Conservation (phyloP, 92 coral and sea anemone genomes). For the Desmophyllum pertusum region DNA sequence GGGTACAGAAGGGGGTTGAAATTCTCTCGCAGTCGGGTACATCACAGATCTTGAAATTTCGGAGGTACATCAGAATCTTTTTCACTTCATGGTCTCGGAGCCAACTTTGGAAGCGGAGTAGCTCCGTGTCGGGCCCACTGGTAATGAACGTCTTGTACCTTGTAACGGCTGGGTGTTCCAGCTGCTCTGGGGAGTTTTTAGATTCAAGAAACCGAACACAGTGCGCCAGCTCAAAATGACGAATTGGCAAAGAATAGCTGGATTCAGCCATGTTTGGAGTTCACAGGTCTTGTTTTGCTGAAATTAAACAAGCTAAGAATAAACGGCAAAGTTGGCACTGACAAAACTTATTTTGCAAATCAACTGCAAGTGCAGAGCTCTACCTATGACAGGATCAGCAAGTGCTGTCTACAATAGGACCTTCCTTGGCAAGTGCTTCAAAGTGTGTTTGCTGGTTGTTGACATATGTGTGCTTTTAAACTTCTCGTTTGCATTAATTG, state of each 20-base stretch:
- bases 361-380: neutral
- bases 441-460: neutral
- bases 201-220: slow-evolving; percentile 9
- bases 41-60: slow-evolving; percentile 44
- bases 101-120: slow-evolving; percentile 15
- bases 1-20: neutral
- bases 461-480: neutral
- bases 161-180: neutral
- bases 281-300: neutral
- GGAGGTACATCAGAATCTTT: slow-evolving; percentile 24
- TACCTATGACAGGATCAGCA: neutral
- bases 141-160: neutral
- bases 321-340: too few relatives aligned
- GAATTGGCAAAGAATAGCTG: neutral
- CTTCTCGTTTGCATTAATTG: neutral
- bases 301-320: too few relatives aligned
- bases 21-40: slow-evolving; percentile 37
- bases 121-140: slow-evolving; percentile 3
- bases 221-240: neutral
- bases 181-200: neutral
- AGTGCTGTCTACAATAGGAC: neutral
- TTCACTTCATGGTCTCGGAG: slow-evolving; percentile 7
- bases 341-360: too few relatives aligned
- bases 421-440: neutral
- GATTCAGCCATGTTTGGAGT: slow-evolving; percentile 7